A percentile compares a stretch with the other conserved stretches of the same genome.
Conservation (phyloP, 53 echinoderm and acorn worm genomes). For the Crossaster papposus region DNA sequence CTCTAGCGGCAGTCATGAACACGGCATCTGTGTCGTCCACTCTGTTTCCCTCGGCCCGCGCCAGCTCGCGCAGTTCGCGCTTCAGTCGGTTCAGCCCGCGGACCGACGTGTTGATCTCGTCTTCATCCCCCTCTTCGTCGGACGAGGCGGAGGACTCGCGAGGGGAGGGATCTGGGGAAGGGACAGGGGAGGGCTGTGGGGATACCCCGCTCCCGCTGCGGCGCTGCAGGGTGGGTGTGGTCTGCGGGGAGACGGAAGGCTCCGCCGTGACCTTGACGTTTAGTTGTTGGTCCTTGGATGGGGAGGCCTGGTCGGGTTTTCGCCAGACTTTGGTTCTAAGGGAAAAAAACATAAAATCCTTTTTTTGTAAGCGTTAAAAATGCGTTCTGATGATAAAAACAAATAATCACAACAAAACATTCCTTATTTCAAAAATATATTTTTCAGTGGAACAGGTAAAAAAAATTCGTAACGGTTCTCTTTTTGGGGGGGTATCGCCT, state of each 20-base stretch:
- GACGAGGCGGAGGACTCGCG: constrained; percentile 68
- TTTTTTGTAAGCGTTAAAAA: not conserved
- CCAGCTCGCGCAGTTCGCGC: constrained; percentile 70
- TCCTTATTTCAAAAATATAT: no score
- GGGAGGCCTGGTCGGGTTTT: constrained; percentile 68
- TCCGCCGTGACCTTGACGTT: constrained; percentile 31
- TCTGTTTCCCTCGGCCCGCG: constrained; percentile 67
- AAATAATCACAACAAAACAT: no score
- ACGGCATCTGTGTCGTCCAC: constrained; percentile 90
- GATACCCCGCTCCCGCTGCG: constrained; percentile 54
- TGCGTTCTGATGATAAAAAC: not conserved
- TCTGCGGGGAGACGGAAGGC: constrained; percentile 53
- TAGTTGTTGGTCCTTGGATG: constrained; percentile 62
- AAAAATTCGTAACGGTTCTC: no score
- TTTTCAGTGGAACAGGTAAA: no score
- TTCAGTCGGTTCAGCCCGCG: constrained; percentile 79
- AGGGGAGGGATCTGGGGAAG: constrained; percentile 73
- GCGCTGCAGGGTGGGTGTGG: constrained; percentile 53
- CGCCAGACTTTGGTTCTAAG: constrained; percentile 73
- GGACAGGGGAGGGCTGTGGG: constrained; percentile 70
- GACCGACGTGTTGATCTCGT: constrained; percentile 76
- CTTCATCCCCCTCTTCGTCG: constrained; percentile 78
- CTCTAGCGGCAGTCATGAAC: constrained; percentile 93
- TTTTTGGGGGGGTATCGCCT: no score
- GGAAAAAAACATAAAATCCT: not conserved